These are phyloP conservation scores for Tragelaphus eurycerus DNA, from an alignment of 2,797 vertebrate genomes.

Conservation along the genomic window DNA sequence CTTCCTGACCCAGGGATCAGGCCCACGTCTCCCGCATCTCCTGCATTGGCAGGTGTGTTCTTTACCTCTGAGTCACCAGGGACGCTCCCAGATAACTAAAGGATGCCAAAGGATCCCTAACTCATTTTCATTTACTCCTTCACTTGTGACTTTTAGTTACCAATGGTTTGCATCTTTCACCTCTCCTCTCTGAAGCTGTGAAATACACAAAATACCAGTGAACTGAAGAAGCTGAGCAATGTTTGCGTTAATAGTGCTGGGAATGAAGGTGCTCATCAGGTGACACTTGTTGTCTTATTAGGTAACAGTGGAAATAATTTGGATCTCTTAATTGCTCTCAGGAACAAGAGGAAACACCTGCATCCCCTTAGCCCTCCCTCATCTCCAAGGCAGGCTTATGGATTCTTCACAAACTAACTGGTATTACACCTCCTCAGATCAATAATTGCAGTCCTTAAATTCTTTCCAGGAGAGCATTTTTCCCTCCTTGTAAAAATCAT, in stretches of 20 bases:
- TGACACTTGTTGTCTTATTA: constrained; percentile 65
- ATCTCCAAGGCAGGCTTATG: neutral
- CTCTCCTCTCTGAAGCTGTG: neutral
- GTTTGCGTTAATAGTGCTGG: constrained; percentile 38
- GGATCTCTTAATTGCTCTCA: constrained; percentile 62
- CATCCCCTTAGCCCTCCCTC: neutral
- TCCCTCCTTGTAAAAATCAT: neutral
- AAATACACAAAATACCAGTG: neutral
- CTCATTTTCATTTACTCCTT: neutral
- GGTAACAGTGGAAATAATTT: constrained; percentile 62
- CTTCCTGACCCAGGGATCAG: neutral
- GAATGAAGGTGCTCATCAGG: constrained; percentile 53
- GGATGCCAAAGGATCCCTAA: neutral
- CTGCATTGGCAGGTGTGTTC: neutral
- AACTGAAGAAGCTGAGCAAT: neutral
- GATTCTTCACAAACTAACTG: neutral
- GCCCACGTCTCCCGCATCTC: neutral
- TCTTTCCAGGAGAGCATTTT: neutral
- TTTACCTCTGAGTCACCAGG: neutral
- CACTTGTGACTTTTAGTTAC: neutral
- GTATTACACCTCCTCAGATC: constrained; percentile 29
- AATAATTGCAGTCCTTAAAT: constrained; percentile 57
- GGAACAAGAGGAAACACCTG: constrained; percentile 65
- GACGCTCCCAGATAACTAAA: neutral
- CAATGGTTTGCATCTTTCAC: neutral